phyloP scores from a whole-genome alignment of 2,888 invertebrate species.

The Rhaphigaster nebulosa region DNA sequence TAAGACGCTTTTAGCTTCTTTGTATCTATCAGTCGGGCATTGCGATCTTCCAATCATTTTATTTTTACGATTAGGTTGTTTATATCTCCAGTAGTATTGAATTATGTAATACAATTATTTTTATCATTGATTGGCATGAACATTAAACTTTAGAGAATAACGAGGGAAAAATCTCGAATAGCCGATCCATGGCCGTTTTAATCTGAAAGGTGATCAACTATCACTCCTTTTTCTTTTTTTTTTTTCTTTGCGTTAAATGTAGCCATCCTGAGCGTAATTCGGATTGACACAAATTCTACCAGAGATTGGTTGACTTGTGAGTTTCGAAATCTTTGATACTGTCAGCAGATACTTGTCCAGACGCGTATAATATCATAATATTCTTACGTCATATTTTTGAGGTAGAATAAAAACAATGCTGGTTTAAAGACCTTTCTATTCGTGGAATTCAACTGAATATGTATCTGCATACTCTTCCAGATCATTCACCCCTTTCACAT shows the following conservation, averaged over 20 bases:
- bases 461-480: too few relatives aligned
- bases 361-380: neutral
- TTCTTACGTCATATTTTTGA: too few relatives aligned
- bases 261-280: neutral
- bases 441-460: too few relatives aligned
- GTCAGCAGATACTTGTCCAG: neutral
- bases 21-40: neutral
- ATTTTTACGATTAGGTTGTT: neutral
- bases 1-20: neutral
- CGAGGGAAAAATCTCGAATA: neutral
- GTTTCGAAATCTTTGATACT: neutral
- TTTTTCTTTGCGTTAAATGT: neutral
- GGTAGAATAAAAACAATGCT: too few relatives aligned
- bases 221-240: neutral
- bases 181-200: neutral
- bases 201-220: slow-evolving; percentile 12
- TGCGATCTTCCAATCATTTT: neutral
- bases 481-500: too few relatives aligned
- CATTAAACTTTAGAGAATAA: neutral
- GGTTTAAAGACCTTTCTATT: too few relatives aligned
- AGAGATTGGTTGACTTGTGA: neutral
- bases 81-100: neutral
- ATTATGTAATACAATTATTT: neutral
- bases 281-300: neutral
- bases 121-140: neutral